Evolutionary conservation across 1,140 invertebrate genomes (phyloP), one percentile per base, ranked within the genome.

Genomic region (Saccostrea echinata): DNA sequence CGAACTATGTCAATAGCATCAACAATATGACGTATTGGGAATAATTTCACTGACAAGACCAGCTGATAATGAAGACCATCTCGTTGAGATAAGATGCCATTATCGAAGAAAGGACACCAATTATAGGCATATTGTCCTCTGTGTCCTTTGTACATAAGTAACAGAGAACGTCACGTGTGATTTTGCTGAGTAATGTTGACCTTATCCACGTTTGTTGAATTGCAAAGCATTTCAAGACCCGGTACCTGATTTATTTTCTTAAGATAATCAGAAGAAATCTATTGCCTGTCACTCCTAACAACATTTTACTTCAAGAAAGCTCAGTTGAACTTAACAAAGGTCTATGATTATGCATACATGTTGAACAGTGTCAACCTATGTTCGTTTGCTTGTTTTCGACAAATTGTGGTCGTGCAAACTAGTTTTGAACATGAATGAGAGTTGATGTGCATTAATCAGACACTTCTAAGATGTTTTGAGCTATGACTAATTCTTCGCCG

Each of bases 331-430:
- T 21, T 61, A n/a, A 61, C 55, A 61, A 61, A 61, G 3, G 18
- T n/a, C 55, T 61, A n/a, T 61, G n/a, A 61, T 61, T 61, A 61
- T n/a, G n/a, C 55, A n/a, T 61, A 61, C 18, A 61, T n/a, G 55
- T 61, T n/a, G 18, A 61, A 61, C 18, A 61, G 55, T 4, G 55
- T n/a, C 55, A 21, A 8, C 3, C 18, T 13, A 61, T 61, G 55
- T 61, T n/a, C 3, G 1, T 16, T 61, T 1, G 0, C 55, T 61
- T 61, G 55, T 61, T n/a, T 16, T 61, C n/a, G 18, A 61, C 55
- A 61, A 61, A 43, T 43, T 61, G 18, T n/a, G 55, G 55, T 61
- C 55, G 18, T 61, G n/a, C 16, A 21, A 61, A 61, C 16, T 4
- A 21, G 55, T 8, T 61, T 1, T 61, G 16, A 61, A 61, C 55